These are phyloP conservation scores for Urechis unicinctus DNA, from an alignment of 2,888 invertebrate species.

Conservation along the genomic window DNA sequence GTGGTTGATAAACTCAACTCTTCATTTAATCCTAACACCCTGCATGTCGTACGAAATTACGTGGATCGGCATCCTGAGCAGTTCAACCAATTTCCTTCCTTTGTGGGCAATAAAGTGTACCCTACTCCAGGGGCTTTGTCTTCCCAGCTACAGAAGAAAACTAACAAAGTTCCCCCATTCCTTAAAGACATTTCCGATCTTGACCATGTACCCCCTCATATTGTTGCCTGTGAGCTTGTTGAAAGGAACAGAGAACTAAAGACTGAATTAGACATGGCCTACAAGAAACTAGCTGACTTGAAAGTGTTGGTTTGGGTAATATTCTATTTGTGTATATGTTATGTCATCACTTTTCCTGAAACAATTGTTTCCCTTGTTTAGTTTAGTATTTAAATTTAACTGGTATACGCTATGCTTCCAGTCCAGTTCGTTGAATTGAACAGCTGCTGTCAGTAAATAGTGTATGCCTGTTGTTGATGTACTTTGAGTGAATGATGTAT, in stretches of 20 bases:
- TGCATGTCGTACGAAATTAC: constrained; percentile 8
- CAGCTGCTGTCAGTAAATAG: too few relatives aligned
- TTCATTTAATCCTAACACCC: constrained; percentile 9
- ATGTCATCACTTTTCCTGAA: too few relatives aligned
- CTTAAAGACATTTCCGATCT: constrained; percentile 14
- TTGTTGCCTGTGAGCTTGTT: constrained; percentile 16
- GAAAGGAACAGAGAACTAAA: constrained; percentile 8
- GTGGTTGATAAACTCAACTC: constrained; percentile 5
- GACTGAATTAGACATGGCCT: constrained; percentile 2
- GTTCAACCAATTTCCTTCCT: constrained; percentile 15
- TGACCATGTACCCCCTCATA: constrained; percentile 16
- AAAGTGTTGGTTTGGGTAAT: not conserved
- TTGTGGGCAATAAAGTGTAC: constrained; percentile 14
- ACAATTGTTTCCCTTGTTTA: too few relatives aligned
- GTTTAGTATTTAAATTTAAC: too few relatives aligned
- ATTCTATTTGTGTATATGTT: too few relatives aligned
- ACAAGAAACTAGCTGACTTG: constrained; percentile 1
- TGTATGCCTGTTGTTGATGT: too few relatives aligned
- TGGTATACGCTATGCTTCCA: too few relatives aligned
- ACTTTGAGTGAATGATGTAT: too few relatives aligned
- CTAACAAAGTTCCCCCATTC: constrained; percentile 10
- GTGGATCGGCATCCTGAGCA: constrained; percentile 16
- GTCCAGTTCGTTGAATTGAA: too few relatives aligned
- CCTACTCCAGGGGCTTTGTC: constrained; percentile 12
- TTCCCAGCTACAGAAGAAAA: constrained; percentile 5